Evolutionary conservation across 2,888 invertebrate genomes (phyloP).

Genomic region (Stegophylla sp.): DNA sequence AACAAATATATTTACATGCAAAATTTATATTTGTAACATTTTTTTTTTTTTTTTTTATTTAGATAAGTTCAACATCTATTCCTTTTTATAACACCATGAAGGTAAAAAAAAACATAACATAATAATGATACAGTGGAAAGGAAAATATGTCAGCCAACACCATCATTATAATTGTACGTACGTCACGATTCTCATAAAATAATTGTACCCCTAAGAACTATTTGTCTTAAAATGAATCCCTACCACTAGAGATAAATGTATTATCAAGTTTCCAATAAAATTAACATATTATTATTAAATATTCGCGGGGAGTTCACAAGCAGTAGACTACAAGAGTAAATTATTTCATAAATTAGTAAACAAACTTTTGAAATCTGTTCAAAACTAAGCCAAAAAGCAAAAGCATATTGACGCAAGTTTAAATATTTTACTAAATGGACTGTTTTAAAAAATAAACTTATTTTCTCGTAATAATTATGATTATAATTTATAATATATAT

Average conservation of each 20-base stretch:
- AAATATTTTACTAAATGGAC: conserved; percentile 10
- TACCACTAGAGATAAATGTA: not conserved
- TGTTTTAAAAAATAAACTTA: not conserved
- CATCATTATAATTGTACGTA: not conserved
- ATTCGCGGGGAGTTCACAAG: not conserved
- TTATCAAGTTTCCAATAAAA: conserved; percentile 8
- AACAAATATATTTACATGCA: too few relatives aligned
- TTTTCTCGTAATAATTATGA: not conserved
- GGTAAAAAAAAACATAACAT: not conserved
- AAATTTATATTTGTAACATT: not conserved
- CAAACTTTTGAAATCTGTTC: not conserved
- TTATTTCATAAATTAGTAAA: conserved; percentile 29
- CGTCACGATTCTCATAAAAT: conserved; percentile 17
- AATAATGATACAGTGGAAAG: not conserved
- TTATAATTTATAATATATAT: not conserved
- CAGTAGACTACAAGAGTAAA: not conserved
- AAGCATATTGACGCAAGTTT: not conserved
- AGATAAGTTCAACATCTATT: too few relatives aligned
- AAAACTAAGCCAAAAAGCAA: not conserved
- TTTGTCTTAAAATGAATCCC: conserved; percentile 13
- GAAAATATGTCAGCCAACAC: not conserved
- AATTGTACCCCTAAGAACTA: not conserved
- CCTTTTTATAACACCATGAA: too few relatives aligned
- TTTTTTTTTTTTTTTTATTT: not conserved
- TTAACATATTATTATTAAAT: conserved; percentile 26